Evolutionary conservation across 2,113 vertebrate genomes (phyloP), one percentile per base, ranked within the genome.

Genomic region (Poicephalus meyeri): DNA sequence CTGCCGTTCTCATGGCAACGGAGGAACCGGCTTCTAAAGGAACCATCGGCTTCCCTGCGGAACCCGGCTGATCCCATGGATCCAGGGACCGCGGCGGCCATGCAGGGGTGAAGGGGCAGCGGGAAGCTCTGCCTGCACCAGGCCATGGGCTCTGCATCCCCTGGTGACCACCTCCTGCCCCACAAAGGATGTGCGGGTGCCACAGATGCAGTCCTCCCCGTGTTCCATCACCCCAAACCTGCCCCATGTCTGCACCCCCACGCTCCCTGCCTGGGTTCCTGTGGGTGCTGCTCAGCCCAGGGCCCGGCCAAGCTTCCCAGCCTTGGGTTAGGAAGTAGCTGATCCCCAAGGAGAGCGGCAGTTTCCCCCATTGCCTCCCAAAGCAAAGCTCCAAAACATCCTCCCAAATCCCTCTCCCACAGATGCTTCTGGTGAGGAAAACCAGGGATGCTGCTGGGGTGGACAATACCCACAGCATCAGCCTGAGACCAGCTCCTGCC

Each of bases 121-220:
- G 20, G 60, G 41, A 39, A 24, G 41, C 60, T n/a, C 28, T 7
- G 28, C 58, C 25, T 3, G 6, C 28, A 5, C 28, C 28, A 3
- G 4, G 37, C 10, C 4, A 6, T 0, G 7, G 35, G 52, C 28
- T 39, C 60, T 3, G 13, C 61, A 2, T 16, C 10, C 16, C 2
- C 11, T 1, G 7, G 23, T 10, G 33, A 28, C 55, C 20, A 5
- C 3, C 26, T 42, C 7, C 41, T 33, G 41, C 15, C 41, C 17
- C 9, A 23, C 15, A 21, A 25, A 16, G 4, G 33, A 16, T 0
- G 7, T 2, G 6, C 3, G 2, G 26, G 33, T 31, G 33, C 68
- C 37, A 13, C 33, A 33, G 28, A 42, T 3, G 10, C 41, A 16
- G 80, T 5, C 13, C 39, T 20, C 53, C 1, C 25, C 5, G 3